phyloP scores from a whole-genome alignment of 1,140 invertebrate species.

The Ceratoteleas bidentatus region DNA sequence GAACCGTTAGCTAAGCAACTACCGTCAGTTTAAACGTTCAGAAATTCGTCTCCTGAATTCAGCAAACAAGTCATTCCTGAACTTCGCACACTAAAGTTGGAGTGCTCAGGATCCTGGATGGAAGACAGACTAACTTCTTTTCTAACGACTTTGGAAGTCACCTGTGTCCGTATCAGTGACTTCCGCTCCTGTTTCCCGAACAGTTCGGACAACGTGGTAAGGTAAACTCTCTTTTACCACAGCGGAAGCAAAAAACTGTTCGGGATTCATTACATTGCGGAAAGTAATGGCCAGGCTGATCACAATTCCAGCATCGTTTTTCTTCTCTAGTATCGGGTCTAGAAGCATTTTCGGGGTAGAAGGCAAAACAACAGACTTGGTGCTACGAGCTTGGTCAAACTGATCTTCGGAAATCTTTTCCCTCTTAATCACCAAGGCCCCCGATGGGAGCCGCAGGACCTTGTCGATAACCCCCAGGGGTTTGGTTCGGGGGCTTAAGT shows the following conservation, averaged over 20 bases:
- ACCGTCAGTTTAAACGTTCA: conserved; percentile 27
- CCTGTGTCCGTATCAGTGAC: conserved; percentile 4
- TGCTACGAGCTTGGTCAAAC: neutral
- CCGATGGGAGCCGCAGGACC: too few species aligned
- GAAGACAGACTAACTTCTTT: neutral
- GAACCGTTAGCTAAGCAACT: conserved; percentile 15
- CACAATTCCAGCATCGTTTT: neutral
- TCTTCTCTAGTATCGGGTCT: neutral
- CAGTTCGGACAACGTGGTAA: neutral
- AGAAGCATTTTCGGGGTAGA: neutral
- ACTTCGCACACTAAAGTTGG: too few species aligned
- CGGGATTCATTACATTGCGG: neutral
- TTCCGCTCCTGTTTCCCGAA: neutral
- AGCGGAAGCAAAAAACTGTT: conserved; percentile 16
- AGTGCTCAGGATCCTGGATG: too few species aligned
- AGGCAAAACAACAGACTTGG: neutral
- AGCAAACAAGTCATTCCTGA: too few species aligned
- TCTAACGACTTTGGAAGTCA: neutral
- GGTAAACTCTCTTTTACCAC: conserved; percentile 1
- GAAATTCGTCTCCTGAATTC: neutral
- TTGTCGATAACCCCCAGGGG: too few species aligned
- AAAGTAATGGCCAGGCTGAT: neutral
- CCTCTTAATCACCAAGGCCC: too few species aligned
- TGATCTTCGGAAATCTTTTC: too few species aligned
- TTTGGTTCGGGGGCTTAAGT: too few species aligned